Conservation (phyloP, 2,888 invertebrate genomes). For the Harpalus rufipes region DNA sequence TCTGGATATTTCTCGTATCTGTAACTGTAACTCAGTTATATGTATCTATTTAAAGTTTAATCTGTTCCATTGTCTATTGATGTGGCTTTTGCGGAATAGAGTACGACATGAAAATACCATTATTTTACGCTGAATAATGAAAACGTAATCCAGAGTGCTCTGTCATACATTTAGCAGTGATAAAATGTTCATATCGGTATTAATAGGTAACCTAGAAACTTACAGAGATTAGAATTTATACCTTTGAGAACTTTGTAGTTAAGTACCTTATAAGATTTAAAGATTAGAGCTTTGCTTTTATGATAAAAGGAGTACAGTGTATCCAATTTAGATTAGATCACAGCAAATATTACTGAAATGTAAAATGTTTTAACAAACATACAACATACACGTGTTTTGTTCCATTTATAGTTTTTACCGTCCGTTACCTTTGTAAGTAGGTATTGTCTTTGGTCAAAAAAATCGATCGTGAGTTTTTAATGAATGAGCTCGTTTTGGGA, state of each 20-base stretch:
- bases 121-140: conserved; percentile 44
- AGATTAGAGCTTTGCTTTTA: not conserved
- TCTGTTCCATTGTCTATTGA: conserved; percentile 43
- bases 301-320: too few species aligned
- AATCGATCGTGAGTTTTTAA: too few species aligned
- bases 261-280: not conserved
- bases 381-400: too few species aligned
- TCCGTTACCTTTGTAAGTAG: too few species aligned
- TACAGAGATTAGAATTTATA: not conserved
- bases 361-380: too few species aligned
- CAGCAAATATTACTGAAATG: too few species aligned
- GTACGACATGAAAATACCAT: conserved; percentile 54
- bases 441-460: too few species aligned
- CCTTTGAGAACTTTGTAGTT: not conserved
- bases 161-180: conserved; percentile 25
- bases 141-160: conserved; percentile 19
- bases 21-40: conserved; percentile 31
- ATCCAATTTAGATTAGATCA: too few species aligned
- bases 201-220: conserved; percentile 16
- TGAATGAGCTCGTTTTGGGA: too few species aligned
- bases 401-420: too few species aligned
- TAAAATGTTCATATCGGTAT: conserved; percentile 47
- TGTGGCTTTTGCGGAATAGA: conserved; percentile 19
- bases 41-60: conserved; percentile 38
- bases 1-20: conserved; percentile 8